Evolutionary conservation across 1,140 invertebrate genomes (phyloP).

Genomic region (Brachionus rotundiformis): DNA sequence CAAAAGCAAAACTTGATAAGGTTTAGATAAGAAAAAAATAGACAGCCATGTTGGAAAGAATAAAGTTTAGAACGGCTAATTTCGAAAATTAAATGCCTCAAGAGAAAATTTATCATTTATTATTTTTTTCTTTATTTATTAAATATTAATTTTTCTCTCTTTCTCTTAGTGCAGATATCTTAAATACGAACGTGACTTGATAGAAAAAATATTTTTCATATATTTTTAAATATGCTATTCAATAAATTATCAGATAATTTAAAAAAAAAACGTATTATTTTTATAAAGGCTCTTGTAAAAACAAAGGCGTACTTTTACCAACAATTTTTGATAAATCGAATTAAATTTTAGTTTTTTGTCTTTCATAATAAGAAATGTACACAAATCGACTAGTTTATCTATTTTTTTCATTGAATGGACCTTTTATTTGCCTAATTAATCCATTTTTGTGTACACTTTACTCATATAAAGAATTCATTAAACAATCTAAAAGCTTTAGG

Average conservation of each 20-base stretch:
- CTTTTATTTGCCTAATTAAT: background rate
- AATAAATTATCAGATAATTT: too few species aligned
- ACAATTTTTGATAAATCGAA: background rate
- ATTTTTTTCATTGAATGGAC: background rate
- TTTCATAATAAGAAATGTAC: background rate
- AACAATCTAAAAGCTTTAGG: background rate
- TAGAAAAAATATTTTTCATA: background rate
- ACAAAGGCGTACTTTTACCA: background rate
- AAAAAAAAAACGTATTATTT: background rate
- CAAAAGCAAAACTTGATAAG: background rate
- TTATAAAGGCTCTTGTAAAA: background rate
- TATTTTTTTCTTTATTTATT: too few species aligned
- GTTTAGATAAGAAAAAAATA: background rate
- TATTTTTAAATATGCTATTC: background rate
- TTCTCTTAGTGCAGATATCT: background rate
- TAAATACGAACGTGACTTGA: background rate
- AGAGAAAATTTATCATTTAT: background rate
- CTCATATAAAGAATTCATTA: too few species aligned
- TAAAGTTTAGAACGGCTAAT: background rate
- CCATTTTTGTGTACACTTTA: background rate
- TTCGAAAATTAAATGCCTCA: background rate
- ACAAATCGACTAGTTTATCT: background rate
- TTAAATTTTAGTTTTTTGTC: background rate
- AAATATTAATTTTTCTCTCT: background rate
- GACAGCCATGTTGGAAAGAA: background rate